A percentile compares a stretch with the other conserved stretches of the same genome.
Evolutionary conservation across 2,888 invertebrate genomes (phyloP).

Genomic region (Xylophagus ater): DNA sequence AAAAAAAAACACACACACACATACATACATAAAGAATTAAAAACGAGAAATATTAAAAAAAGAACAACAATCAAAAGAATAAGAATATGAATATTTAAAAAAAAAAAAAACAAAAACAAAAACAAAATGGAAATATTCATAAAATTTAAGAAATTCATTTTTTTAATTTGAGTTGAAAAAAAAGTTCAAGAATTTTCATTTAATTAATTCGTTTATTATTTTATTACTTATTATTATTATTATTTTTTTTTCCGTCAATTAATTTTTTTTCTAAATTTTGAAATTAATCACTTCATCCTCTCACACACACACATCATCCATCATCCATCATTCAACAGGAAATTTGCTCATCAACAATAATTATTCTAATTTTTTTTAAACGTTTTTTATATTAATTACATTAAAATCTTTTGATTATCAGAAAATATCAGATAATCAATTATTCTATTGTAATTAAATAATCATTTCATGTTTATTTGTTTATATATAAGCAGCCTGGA

Average conservation of each 20-base stretch:
- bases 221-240: neutral
- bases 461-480: too few relatives aligned
- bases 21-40: neutral
- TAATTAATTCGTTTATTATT: neutral
- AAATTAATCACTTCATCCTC: too few relatives aligned
- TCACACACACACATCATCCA: too few relatives aligned
- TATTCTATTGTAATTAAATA: too few relatives aligned
- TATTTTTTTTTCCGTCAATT: neutral
- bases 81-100: neutral
- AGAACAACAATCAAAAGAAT: neutral
- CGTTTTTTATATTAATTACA: too few relatives aligned
- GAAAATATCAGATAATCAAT: too few relatives aligned
- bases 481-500: too few relatives aligned
- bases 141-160: neutral
- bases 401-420: too few relatives aligned
- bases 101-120: neutral
- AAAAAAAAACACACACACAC: neutral
- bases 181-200: neutral
- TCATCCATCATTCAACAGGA: too few relatives aligned
- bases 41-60: slow-evolving; percentile 1
- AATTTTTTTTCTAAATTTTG: slow-evolving; percentile 4
- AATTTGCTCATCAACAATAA: too few relatives aligned
- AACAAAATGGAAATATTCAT: neutral
- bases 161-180: neutral
- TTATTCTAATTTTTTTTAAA: too few relatives aligned